phyloP scores from a whole-genome alignment of 2,113 vertebrate genomes.

The Falcunculus frontatus region DNA sequence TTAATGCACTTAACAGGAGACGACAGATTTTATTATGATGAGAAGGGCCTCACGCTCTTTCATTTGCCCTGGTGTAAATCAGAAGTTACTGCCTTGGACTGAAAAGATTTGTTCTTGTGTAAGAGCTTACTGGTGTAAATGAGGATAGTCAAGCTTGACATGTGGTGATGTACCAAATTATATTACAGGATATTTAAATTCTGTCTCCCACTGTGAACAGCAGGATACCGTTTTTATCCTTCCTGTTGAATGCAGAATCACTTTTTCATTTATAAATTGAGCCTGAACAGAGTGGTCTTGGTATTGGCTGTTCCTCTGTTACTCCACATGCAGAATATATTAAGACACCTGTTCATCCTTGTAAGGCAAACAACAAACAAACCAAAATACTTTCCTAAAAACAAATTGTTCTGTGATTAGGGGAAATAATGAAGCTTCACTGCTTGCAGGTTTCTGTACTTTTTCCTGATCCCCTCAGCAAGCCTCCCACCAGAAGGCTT shows the following conservation, averaged over 20 bases:
- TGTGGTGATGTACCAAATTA: slow-evolving; percentile 65
- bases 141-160: slow-evolving; percentile 47
- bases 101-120: background rate
- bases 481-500: background rate
- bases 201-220: slow-evolving; percentile 62
- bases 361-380: slow-evolving; percentile 22
- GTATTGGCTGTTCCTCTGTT: slow-evolving; percentile 34
- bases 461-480: background rate
- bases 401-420: slow-evolving; percentile 29
- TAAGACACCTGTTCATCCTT: slow-evolving; percentile 41
- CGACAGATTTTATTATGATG: slow-evolving; percentile 39
- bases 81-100: background rate
- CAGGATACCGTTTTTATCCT: slow-evolving; percentile 64
- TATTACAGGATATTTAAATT: slow-evolving; percentile 68
- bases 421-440: slow-evolving; percentile 20
- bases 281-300: background rate
- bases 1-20: slow-evolving; percentile 28
- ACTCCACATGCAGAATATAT: background rate
- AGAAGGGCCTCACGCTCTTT: background rate
- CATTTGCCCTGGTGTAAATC: background rate
- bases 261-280: slow-evolving; percentile 46
- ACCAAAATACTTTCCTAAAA: slow-evolving; percentile 2
- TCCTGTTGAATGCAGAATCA: slow-evolving; percentile 49
- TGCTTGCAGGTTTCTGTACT: background rate
- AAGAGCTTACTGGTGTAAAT: slow-evolving; percentile 38